These are phyloP conservation scores for Hyperoplus lanceolatus DNA, from an alignment of 2,797 vertebrate species.

Conservation along the genomic window DNA sequence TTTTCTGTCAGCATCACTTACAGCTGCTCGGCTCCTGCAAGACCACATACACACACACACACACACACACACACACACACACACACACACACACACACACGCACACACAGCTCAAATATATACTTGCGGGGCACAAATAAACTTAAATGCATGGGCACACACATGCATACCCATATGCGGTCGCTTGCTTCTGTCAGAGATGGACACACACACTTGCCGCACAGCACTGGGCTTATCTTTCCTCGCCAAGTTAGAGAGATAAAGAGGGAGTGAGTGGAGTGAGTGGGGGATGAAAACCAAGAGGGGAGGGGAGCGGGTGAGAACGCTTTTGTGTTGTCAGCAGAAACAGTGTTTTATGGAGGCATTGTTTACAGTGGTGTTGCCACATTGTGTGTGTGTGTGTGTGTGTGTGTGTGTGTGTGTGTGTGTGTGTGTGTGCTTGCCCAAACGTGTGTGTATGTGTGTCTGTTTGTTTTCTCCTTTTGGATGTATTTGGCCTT, in stretches of 20 bases:
- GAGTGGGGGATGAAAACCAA: not conserved
- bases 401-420: conserved; percentile 21
- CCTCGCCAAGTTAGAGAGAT: conserved; percentile 34
- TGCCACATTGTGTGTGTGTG: conserved; percentile 51
- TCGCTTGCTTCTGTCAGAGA: not conserved
- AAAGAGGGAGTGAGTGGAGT: not conserved
- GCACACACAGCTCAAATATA: not conserved
- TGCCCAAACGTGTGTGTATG: not conserved
- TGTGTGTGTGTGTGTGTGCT: conserved; percentile 9
- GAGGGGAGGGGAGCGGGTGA: conserved; percentile 9
- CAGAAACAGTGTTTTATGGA: conserved; percentile 82
- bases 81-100: conserved; percentile 5
- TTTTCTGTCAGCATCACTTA: conserved; percentile 68
- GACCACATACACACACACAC: conserved; percentile 17
- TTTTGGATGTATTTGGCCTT: conserved; percentile 71
- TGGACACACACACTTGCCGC: conserved; percentile 44
- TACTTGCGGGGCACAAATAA: not conserved
- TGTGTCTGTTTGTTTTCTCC: conserved; percentile 48
- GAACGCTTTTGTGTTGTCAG: conserved; percentile 78
- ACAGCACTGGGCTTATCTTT: conserved; percentile 30
- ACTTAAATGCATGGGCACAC: not conserved
- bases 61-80: not conserved
- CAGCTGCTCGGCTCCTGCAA: conserved; percentile 14
- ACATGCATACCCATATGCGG: not conserved
- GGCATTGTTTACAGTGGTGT: conserved; percentile 68